A percentile compares a stretch with the other conserved stretches of the same genome.
These are phyloP conservation scores for Arrhopalites spinosus DNA, from an alignment of 2,888 invertebrate genomes.

Conservation along the genomic window DNA sequence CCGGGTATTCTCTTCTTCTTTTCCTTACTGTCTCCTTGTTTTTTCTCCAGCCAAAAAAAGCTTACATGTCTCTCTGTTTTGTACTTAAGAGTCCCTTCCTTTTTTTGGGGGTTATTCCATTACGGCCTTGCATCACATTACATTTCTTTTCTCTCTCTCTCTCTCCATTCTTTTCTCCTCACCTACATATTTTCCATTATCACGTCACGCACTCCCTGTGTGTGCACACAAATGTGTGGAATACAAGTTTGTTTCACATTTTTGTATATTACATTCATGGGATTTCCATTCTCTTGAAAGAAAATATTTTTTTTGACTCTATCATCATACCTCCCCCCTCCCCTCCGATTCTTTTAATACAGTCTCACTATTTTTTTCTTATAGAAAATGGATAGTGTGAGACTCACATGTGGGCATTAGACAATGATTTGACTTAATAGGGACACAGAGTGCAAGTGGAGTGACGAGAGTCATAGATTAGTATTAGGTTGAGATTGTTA, in stretches of 20 bases:
- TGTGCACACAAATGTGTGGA: conserved; percentile 6
- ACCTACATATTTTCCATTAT: conserved; percentile 32
- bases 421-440: neutral
- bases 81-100: neutral
- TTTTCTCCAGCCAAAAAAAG: neutral
- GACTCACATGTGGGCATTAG: neutral
- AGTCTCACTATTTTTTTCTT: neutral
- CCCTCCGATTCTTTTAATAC: neutral
- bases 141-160: conserved; percentile 6
- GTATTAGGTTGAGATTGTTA: conserved; percentile 18
- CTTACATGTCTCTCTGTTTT: neutral
- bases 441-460: neutral
- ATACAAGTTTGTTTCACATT: neutral
- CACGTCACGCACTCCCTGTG: conserved; percentile 35
- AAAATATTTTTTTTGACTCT: neutral
- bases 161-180: conserved; percentile 14
- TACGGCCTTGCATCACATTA: conserved; percentile 35
- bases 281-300: neutral
- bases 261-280: neutral
- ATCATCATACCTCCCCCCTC: neutral
- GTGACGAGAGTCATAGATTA: conserved; percentile 18
- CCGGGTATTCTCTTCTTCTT: neutral
- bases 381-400: neutral
- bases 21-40: too few relatives aligned
- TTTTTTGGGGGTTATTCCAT: conserved; percentile 24